Evolutionary conservation across 2,113 vertebrate genomes (phyloP).

Genomic region (Aptenodytes forsteri): DNA sequence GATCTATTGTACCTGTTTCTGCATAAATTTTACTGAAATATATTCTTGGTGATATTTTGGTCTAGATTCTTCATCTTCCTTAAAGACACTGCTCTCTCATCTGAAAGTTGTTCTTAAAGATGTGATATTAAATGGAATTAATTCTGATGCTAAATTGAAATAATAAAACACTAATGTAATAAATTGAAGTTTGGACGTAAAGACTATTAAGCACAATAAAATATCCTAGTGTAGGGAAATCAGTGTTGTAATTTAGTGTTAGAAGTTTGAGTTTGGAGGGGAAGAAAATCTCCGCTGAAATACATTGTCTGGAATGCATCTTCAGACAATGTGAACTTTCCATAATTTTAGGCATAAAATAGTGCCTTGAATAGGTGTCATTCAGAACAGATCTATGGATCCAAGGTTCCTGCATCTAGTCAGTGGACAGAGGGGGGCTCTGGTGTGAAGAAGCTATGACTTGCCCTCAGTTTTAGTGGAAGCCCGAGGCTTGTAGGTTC

Average conservation of each 20-base stretch:
- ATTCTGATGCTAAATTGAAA: neutral
- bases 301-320: neutral
- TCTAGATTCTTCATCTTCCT: neutral
- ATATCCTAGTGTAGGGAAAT: neutral
- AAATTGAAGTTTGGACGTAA: neutral
- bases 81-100: neutral
- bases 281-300: neutral
- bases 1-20: neutral
- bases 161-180: neutral
- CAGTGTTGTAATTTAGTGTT: neutral
- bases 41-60: neutral
- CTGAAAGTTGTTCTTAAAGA: neutral
- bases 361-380: neutral
- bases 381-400: neutral
- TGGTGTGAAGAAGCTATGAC: neutral
- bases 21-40: neutral
- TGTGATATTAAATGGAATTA: neutral
- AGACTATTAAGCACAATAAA: neutral
- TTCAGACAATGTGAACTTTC: neutral
- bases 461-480: rapidly evolving
- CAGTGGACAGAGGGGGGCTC: neutral
- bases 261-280: neutral
- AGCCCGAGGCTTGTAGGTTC: neutral
- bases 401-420: neutral
- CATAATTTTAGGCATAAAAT: neutral